A percentile compares a stretch with the other conserved stretches of the same genome.
phyloP scores from a whole-genome alignment of 2,797 vertebrate species.

The Cetoscarus ocellatus region DNA sequence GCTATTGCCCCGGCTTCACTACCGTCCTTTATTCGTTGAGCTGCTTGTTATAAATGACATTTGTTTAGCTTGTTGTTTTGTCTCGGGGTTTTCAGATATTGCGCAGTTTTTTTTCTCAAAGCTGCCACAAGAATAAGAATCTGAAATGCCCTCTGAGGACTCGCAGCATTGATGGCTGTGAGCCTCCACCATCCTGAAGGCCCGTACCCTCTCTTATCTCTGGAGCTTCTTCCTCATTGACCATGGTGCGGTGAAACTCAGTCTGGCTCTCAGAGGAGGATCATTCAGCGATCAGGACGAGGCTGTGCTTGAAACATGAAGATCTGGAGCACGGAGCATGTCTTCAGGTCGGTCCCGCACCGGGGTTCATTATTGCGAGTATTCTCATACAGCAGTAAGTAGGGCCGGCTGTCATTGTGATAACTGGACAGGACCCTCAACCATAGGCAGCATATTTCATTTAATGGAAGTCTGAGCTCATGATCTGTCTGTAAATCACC shows the following conservation, averaged over 20 bases:
- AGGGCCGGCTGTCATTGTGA: not conserved
- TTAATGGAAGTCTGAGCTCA: not conserved
- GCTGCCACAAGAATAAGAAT: slow-evolving; percentile 5
- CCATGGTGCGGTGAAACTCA: slow-evolving; percentile 48
- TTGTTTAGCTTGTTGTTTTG: not conserved
- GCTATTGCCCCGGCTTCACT: slow-evolving; percentile 53
- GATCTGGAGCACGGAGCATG: slow-evolving; percentile 89
- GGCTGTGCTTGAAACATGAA: slow-evolving; percentile 77
- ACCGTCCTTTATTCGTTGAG: not conserved
- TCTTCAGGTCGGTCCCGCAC: slow-evolving; percentile 81
- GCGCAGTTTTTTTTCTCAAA: slow-evolving; percentile 16
- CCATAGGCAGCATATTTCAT: not conserved
- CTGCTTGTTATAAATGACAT: not conserved
- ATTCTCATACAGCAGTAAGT: not conserved
- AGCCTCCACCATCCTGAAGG: slow-evolving; percentile 58
- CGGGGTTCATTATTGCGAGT: not conserved
- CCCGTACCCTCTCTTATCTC: slow-evolving; percentile 35
- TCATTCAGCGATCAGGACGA: slow-evolving; percentile 3
- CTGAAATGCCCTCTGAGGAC: slow-evolving; percentile 18
- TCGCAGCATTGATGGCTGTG: slow-evolving; percentile 39
- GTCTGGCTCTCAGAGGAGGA: not conserved
- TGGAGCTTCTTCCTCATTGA: slow-evolving; percentile 31
- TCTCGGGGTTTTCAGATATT: not conserved
- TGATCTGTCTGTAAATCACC: not conserved
- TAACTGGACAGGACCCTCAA: not conserved